phyloP scores from a whole-genome alignment of 2,113 vertebrate genomes.

The Pomatostomus ruficeps region DNA sequence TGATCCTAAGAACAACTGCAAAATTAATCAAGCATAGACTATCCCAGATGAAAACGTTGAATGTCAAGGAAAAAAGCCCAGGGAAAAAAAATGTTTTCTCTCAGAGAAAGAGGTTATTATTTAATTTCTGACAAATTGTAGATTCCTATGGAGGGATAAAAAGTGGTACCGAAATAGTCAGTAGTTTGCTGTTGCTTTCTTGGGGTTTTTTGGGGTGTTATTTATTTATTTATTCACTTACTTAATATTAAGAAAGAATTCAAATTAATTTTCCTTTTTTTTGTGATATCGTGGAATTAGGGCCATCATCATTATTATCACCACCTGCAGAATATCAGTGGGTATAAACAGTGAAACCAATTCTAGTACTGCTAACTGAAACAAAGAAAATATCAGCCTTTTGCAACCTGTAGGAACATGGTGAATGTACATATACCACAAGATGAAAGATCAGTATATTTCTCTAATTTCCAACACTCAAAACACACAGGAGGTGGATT shows the following conservation, averaged over 20 bases:
- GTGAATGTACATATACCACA: background rate
- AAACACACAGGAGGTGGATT: background rate
- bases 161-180: background rate
- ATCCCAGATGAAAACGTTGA: background rate
- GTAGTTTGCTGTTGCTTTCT: background rate
- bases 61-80: background rate
- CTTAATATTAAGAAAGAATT: background rate
- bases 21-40: background rate
- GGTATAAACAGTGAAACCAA: background rate
- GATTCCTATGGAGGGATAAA: background rate
- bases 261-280: background rate
- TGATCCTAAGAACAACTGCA: background rate
- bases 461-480: background rate
- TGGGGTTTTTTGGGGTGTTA: fast-evolving
- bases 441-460: background rate
- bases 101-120: background rate
- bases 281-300: background rate
- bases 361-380: background rate
- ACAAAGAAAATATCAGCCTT: background rate
- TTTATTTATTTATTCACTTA: background rate
- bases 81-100: background rate
- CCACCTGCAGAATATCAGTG: background rate
- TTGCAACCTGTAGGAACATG: background rate
- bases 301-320: background rate
- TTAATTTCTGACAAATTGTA: background rate